phyloP scores from a whole-genome alignment of 1,140 invertebrate species.

The Lordiphosa mommai region DNA sequence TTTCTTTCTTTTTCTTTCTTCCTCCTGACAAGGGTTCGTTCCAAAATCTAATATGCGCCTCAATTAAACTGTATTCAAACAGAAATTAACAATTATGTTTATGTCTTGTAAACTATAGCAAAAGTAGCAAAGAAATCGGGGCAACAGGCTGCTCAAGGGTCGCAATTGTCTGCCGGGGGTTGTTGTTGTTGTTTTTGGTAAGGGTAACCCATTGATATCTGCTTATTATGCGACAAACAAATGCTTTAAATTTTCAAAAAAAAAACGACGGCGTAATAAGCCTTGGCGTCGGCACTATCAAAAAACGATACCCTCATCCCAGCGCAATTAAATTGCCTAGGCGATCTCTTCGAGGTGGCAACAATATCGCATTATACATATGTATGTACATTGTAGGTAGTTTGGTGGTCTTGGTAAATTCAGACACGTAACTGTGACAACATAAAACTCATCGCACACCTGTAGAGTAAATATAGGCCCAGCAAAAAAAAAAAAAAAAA shows the following conservation, averaged over 20 bases:
- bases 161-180: conserved; percentile 14
- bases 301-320: conserved; percentile 12
- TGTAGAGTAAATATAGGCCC: conserved; percentile 2
- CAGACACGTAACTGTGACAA: conserved; percentile 45
- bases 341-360: background rate
- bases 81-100: conserved; percentile 51
- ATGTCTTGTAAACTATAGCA: conserved; percentile 24
- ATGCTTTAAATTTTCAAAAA: too few species aligned
- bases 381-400: background rate
- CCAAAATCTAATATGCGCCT: conserved; percentile 37
- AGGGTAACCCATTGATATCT: background rate
- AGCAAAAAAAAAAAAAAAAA: too few species aligned
- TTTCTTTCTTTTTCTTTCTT: background rate
- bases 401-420: conserved; percentile 5
- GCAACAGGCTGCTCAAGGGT: background rate
- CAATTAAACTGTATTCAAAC: conserved; percentile 56
- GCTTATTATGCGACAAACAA: conserved; percentile 10
- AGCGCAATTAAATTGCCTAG: background rate
- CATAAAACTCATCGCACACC: conserved; percentile 47
- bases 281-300: conserved; percentile 11
- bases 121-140: background rate
- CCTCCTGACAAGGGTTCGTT: conserved; percentile 33
- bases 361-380: background rate
- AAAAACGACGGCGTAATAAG: conserved; percentile 27
- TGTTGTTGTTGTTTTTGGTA: conserved; percentile 8